Percentiles rank a stretch among this genome's conserved stretches.
These are phyloP conservation scores for Microcebus murinus DNA, from an alignment of 2,113 vertebrate genomes.

Conservation along the genomic window DNA sequence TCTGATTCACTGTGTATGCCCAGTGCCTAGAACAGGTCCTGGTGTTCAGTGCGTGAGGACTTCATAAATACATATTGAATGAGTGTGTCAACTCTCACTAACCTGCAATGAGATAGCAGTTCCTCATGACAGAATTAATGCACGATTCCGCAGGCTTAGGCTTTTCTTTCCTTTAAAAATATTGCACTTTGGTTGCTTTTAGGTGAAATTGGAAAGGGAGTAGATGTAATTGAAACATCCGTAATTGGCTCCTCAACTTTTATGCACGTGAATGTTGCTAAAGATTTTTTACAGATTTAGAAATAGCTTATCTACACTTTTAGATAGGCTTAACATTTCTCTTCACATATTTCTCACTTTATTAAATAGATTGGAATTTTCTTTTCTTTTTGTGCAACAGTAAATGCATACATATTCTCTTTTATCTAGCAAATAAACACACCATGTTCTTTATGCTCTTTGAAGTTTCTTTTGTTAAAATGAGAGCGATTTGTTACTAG, in stretches of 20 bases:
- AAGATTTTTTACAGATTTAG: background rate
- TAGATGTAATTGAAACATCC: background rate
- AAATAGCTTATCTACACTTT: background rate
- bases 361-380: background rate
- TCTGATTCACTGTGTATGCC: background rate
- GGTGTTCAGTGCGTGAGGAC: background rate
- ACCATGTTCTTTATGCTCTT: background rate
- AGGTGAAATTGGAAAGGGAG: too few relatives aligned
- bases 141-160: background rate
- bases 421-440: background rate
- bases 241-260: background rate
- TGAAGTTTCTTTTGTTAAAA: background rate
- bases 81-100: too few relatives aligned
- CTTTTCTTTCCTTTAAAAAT: background rate
- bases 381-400: background rate
- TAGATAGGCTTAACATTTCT: background rate
- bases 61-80: background rate
- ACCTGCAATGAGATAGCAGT: background rate
- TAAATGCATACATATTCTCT: background rate
- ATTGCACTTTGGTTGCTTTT: background rate
- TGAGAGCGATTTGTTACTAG: background rate
- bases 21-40: background rate
- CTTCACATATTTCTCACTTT: background rate
- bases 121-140: background rate
- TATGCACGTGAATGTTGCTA: background rate